Conservation (phyloP, 2,888 invertebrate species). For the Empis stercorea region DNA sequence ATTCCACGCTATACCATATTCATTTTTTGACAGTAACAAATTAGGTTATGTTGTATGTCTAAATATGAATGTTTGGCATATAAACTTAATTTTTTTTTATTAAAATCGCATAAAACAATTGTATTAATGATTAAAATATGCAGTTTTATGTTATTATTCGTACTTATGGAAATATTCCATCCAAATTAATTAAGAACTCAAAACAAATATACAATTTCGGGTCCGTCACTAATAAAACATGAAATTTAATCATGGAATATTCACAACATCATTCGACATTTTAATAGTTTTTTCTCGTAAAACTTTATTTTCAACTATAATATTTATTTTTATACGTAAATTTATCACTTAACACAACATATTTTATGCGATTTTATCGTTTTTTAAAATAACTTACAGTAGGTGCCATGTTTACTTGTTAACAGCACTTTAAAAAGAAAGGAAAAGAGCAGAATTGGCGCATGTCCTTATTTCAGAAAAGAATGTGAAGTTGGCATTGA, state of each 20-base stretch:
- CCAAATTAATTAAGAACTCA: too few relatives aligned
- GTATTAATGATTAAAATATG: too few relatives aligned
- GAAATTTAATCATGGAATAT: not conserved
- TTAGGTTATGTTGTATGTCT: too few relatives aligned
- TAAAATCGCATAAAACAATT: too few relatives aligned
- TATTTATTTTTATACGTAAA: slow-evolving; percentile 7
- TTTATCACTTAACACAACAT: not conserved
- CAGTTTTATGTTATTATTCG: too few relatives aligned
- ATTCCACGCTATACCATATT: too few relatives aligned
- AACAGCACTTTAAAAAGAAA: slow-evolving; percentile 33
- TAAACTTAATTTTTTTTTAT: too few relatives aligned
- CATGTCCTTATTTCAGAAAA: too few relatives aligned
- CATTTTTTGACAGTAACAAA: not conserved
- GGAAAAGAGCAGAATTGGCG: slow-evolving; percentile 6
- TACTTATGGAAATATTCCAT: too few relatives aligned
- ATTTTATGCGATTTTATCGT: slow-evolving; percentile 3
- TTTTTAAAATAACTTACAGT: slow-evolving; percentile 29
- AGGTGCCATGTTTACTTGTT: slow-evolving; percentile 34
- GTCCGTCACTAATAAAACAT: not conserved
- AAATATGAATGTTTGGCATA: too few relatives aligned
- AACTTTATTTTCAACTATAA: not conserved
- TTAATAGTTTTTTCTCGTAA: not conserved
- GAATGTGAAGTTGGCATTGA: too few relatives aligned
- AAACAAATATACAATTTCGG: too few relatives aligned
- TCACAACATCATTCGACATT: not conserved